Percentiles rank a stretch among this genome's conserved stretches.
Evolutionary conservation across 2,797 vertebrate species (phyloP).

Genomic region (Menidia menidia): DNA sequence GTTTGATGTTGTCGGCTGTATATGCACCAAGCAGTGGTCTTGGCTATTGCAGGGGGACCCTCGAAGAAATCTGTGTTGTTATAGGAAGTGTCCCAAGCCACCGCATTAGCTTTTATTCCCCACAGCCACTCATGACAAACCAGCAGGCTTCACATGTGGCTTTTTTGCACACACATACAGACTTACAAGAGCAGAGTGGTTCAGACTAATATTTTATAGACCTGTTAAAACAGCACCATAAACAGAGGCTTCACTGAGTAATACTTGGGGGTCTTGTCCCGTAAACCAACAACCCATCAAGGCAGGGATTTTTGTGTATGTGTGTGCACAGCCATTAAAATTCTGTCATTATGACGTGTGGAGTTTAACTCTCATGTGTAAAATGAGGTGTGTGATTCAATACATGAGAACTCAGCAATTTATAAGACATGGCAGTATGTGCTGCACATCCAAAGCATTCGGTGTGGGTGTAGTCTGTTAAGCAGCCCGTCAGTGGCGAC

Average conservation of each 20-base stretch:
- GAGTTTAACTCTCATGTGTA: slow-evolving; percentile 63
- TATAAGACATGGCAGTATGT: slow-evolving; percentile 45
- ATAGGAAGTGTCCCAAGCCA: slow-evolving; percentile 74
- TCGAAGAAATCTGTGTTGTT: slow-evolving; percentile 72
- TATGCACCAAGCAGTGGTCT: slow-evolving; percentile 65
- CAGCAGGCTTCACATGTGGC: slow-evolving; percentile 79
- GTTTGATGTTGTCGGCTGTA: slow-evolving; percentile 50
- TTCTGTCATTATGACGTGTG: slow-evolving; percentile 63
- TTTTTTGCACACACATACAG: slow-evolving; percentile 61
- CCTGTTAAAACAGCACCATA: slow-evolving; percentile 82
- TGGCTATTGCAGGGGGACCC: slow-evolving; percentile 72
- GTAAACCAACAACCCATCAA: slow-evolving; percentile 75
- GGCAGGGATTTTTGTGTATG: slow-evolving; percentile 55
- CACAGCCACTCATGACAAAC: slow-evolving; percentile 78
- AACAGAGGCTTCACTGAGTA: slow-evolving; percentile 80
- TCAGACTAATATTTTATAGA: slow-evolving; percentile 83
- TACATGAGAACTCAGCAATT: slow-evolving; percentile 35
- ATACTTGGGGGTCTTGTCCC: slow-evolving; percentile 73
- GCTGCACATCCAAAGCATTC: slow-evolving; percentile 28
- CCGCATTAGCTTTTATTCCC: slow-evolving; percentile 77
- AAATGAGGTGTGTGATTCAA: slow-evolving; percentile 59
- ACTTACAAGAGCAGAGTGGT: slow-evolving; percentile 79
- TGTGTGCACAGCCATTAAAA: slow-evolving; percentile 53
- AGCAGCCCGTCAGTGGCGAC: slow-evolving; percentile 38
- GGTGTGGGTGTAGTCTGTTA: slow-evolving; percentile 35